Percentiles rank a stretch among this genome's conserved stretches.
Evolutionary conservation across 2,113 vertebrate species (phyloP).

Genomic region (Lepidiolamprologus cunningtoni): DNA sequence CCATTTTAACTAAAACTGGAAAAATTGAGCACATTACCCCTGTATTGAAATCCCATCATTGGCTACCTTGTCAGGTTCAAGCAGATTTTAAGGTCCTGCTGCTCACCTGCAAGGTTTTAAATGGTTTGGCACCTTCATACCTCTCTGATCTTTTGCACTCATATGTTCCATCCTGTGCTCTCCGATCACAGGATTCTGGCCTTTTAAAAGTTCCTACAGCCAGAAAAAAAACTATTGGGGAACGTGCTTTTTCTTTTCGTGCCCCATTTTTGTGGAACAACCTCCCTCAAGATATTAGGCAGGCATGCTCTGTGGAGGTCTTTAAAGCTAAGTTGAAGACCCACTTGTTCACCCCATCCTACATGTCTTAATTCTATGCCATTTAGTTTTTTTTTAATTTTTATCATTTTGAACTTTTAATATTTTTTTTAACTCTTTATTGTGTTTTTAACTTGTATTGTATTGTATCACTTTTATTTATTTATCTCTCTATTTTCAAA

Average conservation of each 20-base stretch:
- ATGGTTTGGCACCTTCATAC: background rate
- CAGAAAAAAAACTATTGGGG: background rate
- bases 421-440: background rate
- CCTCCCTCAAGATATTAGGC: background rate
- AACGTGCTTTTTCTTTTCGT: background rate
- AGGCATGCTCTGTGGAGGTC: background rate
- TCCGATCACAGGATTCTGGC: background rate
- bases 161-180: background rate
- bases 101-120: background rate
- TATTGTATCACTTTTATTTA: background rate
- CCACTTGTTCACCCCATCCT: background rate
- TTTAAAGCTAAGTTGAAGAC: background rate
- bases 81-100: background rate
- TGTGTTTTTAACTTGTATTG: background rate
- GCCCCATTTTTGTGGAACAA: background rate
- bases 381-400: background rate
- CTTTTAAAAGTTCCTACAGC: background rate
- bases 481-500: background rate
- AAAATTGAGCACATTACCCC: background rate
- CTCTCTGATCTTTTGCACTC: background rate
- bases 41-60: background rate
- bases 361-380: background rate
- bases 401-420: background rate
- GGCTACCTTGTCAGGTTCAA: background rate
- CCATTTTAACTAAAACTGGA: background rate